phyloP scores from a whole-genome alignment of 2,113 vertebrate species.

The Anoplopoma fimbria region DNA sequence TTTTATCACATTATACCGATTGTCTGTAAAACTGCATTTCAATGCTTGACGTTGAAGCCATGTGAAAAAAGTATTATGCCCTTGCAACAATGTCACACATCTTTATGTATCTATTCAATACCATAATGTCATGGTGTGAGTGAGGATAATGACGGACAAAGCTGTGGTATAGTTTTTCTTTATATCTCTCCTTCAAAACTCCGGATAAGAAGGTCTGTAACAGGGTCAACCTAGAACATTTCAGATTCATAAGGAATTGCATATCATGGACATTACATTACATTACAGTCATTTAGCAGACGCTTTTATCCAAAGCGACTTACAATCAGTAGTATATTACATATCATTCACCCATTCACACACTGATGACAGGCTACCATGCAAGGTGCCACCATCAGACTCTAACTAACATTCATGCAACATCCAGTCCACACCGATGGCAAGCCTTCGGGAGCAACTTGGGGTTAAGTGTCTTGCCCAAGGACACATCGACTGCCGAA shows the following conservation, averaged over 20 bases:
- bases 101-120: not conserved
- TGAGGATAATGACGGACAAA: not conserved
- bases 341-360: too few species aligned
- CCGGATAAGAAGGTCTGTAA: not conserved
- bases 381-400: too few species aligned
- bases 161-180: not conserved
- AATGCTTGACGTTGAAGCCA: not conserved
- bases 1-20: not conserved
- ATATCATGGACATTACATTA: too few species aligned
- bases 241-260: not conserved
- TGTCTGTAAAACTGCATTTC: not conserved
- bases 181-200: not conserved
- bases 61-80: not conserved
- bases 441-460: too few species aligned
- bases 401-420: too few species aligned
- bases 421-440: too few species aligned
- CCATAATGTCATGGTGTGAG: not conserved
- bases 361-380: too few species aligned
- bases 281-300: too few species aligned
- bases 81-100: not conserved
- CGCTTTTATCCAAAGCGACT: too few species aligned
- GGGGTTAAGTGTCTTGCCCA: too few species aligned
- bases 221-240: not conserved
- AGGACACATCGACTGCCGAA: too few species aligned
- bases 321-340: too few species aligned